Evolutionary conservation across 2,888 invertebrate genomes (phyloP), one percentile per base, ranked within the genome.

Genomic region (Patella ulyssiponensis): DNA sequence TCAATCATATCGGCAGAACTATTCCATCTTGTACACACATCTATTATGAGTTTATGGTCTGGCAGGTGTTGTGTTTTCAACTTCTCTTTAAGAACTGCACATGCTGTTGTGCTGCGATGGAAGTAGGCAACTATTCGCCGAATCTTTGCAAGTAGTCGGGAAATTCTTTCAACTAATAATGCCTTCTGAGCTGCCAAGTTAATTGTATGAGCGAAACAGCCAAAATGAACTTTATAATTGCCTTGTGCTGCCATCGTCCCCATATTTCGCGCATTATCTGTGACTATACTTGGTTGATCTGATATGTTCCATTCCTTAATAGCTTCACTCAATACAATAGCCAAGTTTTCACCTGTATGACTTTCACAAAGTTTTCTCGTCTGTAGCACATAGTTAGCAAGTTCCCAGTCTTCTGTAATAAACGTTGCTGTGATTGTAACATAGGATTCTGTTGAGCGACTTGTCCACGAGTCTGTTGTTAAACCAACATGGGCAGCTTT

Each of bases 391-490:
- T 74, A 81, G 20, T 74, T 79, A 27, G 75, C 15, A 33, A 79
- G 15, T 44, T 71, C 69, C 77, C 79, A 81, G 23, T 81, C 76
- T 12, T 73, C 17, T 15, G 73, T 75, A 33, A 81, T 77, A 33
- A 79, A 77, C 1, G 20, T 12, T 44, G 58, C 52, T 11, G 80
- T 80, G 5, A 80, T 72, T 5, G 75, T 80, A 15, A 77, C n/a
- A 33, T 79, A 76, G 3, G 77, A 77, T 27, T 79, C 71, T 12
- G 79, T 79, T 15, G 79, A 71, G 23, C 79, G 54, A 52, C 77
- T 77, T 4, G 74, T 80, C 80, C 78, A 78, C 12, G 75, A 69
- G 51, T 78, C 72, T 69, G 80, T 76, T 15, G 78, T 80, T 23
- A 80, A 64, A 23, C 78, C 64, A 5, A 78, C 76, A 71, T 15